Evolutionary conservation across 2,888 invertebrate species (phyloP).

Genomic region (Tolmerus cingulatus): DNA sequence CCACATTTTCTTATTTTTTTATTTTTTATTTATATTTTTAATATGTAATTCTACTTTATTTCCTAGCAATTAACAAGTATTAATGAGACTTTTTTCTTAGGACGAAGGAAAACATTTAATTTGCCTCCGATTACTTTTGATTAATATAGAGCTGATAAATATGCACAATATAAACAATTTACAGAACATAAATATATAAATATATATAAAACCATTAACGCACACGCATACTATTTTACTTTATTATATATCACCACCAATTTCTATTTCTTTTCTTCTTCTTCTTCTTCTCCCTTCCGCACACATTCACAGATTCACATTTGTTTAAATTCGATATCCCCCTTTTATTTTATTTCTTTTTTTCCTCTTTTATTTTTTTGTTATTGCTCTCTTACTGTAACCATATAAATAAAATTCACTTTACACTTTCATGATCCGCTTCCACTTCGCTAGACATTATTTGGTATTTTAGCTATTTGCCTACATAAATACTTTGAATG

Average conservation of each 20-base stretch:
- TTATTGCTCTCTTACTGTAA: constrained; percentile 27
- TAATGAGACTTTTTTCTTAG: neutral
- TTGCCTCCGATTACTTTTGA: constrained; percentile 25
- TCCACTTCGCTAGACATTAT: constrained; percentile 28
- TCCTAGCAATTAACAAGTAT: constrained; percentile 33
- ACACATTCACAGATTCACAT: constrained; percentile 13
- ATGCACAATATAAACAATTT: constrained; percentile 35
- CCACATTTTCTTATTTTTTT: constrained; percentile 47
- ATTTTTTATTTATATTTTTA: neutral
- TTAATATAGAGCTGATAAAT: constrained; percentile 34
- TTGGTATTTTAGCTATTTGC: constrained; percentile 36
- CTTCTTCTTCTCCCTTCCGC: constrained; percentile 11
- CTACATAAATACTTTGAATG: constrained; percentile 2
- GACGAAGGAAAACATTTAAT: neutral
- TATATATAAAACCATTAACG: constrained; percentile 41
- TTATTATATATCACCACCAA: constrained; percentile 10
- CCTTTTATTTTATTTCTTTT: neutral
- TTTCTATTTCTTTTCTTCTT: constrained; percentile 9
- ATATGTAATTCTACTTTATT: constrained; percentile 12
- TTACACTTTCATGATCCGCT: constrained; percentile 23
- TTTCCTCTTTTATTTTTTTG: neutral
- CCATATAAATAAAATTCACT: constrained; percentile 41
- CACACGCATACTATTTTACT: constrained; percentile 36
- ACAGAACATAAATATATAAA: constrained; percentile 40
- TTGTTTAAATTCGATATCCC: constrained; percentile 36